Conservation (phyloP, 2,888 invertebrate species). For the Polia nebulosa region DNA sequence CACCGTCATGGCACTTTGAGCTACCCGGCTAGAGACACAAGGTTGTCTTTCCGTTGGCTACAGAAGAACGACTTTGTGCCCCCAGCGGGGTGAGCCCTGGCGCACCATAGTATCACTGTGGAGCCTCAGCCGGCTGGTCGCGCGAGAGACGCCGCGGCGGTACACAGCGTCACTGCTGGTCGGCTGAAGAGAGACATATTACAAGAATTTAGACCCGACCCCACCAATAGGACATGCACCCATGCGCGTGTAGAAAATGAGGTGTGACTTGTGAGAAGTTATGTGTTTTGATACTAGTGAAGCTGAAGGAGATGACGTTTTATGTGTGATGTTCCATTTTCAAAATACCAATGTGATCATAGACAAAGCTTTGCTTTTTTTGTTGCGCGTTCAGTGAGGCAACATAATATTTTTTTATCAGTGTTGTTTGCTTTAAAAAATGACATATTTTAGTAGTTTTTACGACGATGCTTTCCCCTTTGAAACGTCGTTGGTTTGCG, state of each 20-base stretch:
- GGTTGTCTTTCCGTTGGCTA: constrained; percentile 51
- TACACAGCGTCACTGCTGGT: constrained; percentile 66
- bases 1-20: constrained; percentile 54
- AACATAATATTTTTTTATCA: not conserved
- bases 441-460: not conserved
- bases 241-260: constrained; percentile 23
- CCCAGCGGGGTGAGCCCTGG: constrained; percentile 49
- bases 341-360: constrained; percentile 1
- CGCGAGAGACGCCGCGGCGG: constrained; percentile 63
- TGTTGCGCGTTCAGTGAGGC: constrained; percentile 1
- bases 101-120: constrained; percentile 80
- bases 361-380: not conserved
- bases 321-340: not conserved
- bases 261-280: not conserved
- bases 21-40: constrained; percentile 68
- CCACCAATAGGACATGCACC: constrained; percentile 73
- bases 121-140: constrained; percentile 74
- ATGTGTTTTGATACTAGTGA: constrained; percentile 23
- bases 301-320: not conserved
- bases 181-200: constrained; percentile 68
- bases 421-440: not conserved
- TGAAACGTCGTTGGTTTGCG: not conserved
- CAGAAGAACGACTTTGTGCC: constrained; percentile 58
- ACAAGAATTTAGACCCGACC: constrained; percentile 73
- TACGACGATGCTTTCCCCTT: too few species aligned